A percentile compares a stretch with the other conserved stretches of the same genome.
Conservation (phyloP, 23 tunicate species). For the Styela clava region DNA sequence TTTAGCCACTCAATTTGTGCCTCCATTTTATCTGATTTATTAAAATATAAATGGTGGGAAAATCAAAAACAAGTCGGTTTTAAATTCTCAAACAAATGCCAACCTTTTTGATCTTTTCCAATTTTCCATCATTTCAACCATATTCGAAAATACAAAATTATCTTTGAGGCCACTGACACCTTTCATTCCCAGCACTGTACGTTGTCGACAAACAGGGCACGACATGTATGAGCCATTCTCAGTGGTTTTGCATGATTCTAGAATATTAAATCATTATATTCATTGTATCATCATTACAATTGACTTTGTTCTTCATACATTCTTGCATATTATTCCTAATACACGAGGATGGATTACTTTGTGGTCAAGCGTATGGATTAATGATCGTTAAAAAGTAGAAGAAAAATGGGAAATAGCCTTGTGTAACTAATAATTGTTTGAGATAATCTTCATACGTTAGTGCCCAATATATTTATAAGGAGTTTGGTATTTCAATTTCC, state of each 20-base stretch:
- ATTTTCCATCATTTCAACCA: slow-evolving; percentile 44
- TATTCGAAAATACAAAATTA: slow-evolving; percentile 61
- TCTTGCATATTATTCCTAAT: not conserved
- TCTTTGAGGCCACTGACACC: slow-evolving; percentile 66
- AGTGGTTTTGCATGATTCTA: slow-evolving; percentile 65
- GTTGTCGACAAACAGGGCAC: slow-evolving; percentile 75
- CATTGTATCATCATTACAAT: not conserved
- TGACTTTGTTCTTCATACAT: too few relatives aligned
- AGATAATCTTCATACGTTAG: too few relatives aligned
- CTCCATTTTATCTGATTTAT: too few relatives aligned
- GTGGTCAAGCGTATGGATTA: too few relatives aligned
- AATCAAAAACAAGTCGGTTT: too few relatives aligned
- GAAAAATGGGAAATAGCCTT: too few relatives aligned
- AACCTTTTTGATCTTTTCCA: slow-evolving; percentile 37
- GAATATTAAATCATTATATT: slow-evolving; percentile 2
- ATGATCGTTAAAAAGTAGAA: too few relatives aligned
- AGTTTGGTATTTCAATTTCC: too few relatives aligned
- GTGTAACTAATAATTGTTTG: too few relatives aligned
- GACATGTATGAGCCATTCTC: slow-evolving; percentile 51
- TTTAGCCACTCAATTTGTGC: too few relatives aligned
- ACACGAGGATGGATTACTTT: not conserved
- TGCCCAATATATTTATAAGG: too few relatives aligned
- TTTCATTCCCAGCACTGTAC: slow-evolving; percentile 52
- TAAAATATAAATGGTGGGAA: not conserved
- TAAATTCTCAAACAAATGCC: too few relatives aligned